phyloP scores from a whole-genome alignment of 1,140 invertebrate species.

The Drosophila sucinea region DNA sequence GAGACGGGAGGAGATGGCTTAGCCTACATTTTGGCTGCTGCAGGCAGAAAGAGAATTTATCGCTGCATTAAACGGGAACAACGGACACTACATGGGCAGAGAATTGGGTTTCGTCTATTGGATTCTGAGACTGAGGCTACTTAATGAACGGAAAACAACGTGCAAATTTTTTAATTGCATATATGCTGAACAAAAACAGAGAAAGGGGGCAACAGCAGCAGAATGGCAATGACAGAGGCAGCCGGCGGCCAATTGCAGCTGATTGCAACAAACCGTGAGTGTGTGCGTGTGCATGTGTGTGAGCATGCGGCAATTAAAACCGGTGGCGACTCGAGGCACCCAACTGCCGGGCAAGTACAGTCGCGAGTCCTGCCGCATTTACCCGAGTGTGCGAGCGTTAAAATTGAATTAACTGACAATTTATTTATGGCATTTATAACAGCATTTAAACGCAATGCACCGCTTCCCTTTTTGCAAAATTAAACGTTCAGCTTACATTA shows the following conservation, averaged over 20 bases:
- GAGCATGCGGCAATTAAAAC: slow-evolving; percentile 11
- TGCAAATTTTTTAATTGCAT: slow-evolving; percentile 38
- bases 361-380: not conserved
- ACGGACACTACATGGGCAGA: slow-evolving; percentile 2
- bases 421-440: slow-evolving; percentile 34
- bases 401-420: slow-evolving; percentile 43
- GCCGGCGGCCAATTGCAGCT: slow-evolving; percentile 15
- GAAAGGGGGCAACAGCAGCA: not conserved
- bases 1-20: not conserved
- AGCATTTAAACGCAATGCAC: slow-evolving; percentile 32
- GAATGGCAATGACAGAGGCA: not conserved
- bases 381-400: not conserved
- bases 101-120: not conserved
- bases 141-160: slow-evolving; percentile 46
- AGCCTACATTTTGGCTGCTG: slow-evolving; percentile 17
- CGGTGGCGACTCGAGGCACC: not conserved
- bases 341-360: not conserved
- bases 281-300: slow-evolving; percentile 1
- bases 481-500: not conserved
- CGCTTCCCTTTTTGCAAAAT: slow-evolving; percentile 1
- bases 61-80: slow-evolving; percentile 26
- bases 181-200: slow-evolving; percentile 7
- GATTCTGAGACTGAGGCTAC: slow-evolving; percentile 18
- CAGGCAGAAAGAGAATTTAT: slow-evolving; percentile 36
- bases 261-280: not conserved